Conservation (phyloP, 2,113 vertebrate species). For the Prochilodus magdalenae region DNA sequence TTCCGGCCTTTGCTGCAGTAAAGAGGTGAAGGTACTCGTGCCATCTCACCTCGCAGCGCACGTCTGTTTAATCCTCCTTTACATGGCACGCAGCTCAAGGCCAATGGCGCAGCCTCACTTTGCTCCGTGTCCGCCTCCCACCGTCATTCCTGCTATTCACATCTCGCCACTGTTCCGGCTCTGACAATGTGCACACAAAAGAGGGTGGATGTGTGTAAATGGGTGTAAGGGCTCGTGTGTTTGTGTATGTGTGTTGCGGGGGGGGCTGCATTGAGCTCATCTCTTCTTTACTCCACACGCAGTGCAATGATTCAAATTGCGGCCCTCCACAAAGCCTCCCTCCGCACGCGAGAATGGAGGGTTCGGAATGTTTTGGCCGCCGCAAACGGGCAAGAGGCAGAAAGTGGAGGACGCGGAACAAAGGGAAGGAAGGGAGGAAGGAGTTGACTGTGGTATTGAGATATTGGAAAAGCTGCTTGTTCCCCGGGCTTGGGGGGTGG, state of each 20-base stretch:
- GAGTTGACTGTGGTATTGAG: constrained; percentile 36
- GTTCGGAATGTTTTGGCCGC: constrained; percentile 40
- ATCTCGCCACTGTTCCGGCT: not conserved
- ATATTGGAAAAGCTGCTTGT: constrained; percentile 32
- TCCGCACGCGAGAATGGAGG: constrained; percentile 24
- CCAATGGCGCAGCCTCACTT: constrained; percentile 12
- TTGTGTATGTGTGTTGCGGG: no score
- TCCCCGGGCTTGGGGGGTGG: constrained; percentile 1
- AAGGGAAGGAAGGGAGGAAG: constrained; percentile 17
- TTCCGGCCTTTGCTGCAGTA: not conserved
- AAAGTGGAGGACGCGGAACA: constrained; percentile 41
- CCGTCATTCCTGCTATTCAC: constrained; percentile 26
- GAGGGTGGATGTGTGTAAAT: not conserved
- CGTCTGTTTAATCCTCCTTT: constrained; percentile 4
- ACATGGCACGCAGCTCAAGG: not conserved
- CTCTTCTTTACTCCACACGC: constrained; percentile 20
- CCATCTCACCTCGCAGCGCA: not conserved
- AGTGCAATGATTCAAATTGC: constrained; percentile 38
- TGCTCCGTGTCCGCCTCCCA: constrained; percentile 8
- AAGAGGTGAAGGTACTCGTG: not conserved
- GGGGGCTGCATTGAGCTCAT: constrained; percentile 3
- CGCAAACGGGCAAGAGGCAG: constrained; percentile 3
- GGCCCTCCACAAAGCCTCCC: constrained; percentile 7
- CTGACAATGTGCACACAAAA: not conserved
- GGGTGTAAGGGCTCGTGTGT: not conserved